Conservation (phyloP, 2,888 invertebrate species). For the Cistogaster globosa region DNA sequence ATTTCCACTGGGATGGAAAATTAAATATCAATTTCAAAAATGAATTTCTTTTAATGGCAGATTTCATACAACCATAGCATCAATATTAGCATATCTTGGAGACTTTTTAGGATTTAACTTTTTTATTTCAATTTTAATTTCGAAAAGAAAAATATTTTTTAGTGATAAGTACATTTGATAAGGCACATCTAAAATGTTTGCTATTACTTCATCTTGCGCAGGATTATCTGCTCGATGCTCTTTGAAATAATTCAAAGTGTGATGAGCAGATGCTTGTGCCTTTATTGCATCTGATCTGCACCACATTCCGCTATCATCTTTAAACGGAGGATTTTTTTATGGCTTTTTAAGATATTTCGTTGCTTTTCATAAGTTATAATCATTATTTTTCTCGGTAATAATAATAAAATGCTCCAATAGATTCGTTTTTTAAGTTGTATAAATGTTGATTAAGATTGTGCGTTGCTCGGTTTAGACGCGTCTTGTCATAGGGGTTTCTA, state of each 20-base stretch:
- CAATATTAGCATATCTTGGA: not conserved
- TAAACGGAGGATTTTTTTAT: not conserved
- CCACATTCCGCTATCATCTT: not conserved
- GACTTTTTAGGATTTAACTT: not conserved
- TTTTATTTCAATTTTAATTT: not conserved
- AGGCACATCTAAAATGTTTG: not conserved
- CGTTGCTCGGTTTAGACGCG: not conserved
- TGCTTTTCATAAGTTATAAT: too few species aligned
- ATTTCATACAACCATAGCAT: not conserved
- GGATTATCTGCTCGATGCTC: not conserved
- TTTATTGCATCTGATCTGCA: not conserved
- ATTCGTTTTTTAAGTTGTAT: not conserved
- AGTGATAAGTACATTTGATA: not conserved
- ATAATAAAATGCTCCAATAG: not conserved
- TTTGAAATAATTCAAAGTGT: not conserved
- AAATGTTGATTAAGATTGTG: not conserved
- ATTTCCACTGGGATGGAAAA: not conserved
- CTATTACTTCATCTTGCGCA: not conserved
- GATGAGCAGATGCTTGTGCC: not conserved
- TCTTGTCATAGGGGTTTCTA: slow-evolving; percentile 10
- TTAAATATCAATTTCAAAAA: not conserved
- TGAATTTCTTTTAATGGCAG: not conserved
- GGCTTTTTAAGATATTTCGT: not conserved
- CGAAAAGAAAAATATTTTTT: not conserved
- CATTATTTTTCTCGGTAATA: too few species aligned